These are phyloP conservation scores for Eupithecia subfuscata DNA, from an alignment of 2,888 invertebrate genomes.

Conservation along the genomic window DNA sequence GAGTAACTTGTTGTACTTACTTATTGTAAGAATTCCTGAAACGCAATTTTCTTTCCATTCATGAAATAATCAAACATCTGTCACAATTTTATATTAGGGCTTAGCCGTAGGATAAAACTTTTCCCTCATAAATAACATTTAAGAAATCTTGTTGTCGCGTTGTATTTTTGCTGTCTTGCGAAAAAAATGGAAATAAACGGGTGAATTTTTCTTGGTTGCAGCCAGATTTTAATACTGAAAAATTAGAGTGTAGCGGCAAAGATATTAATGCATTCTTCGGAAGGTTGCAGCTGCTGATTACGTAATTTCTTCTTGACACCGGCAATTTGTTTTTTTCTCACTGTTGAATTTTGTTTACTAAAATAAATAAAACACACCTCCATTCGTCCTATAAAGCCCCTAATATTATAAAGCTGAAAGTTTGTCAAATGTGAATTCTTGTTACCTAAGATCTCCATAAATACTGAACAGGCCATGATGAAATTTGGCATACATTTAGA, in stretches of 20 bases:
- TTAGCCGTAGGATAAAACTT: constrained; percentile 20
- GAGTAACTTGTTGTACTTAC: background rate
- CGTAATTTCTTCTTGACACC: constrained; percentile 35
- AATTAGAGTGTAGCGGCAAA: constrained; percentile 56
- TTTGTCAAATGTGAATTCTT: too few species aligned
- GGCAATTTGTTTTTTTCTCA: constrained; percentile 29
- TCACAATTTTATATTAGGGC: constrained; percentile 16
- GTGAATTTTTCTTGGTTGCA: constrained; percentile 56
- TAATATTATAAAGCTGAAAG: too few species aligned
- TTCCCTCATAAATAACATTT: constrained; percentile 31
- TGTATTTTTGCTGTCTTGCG: constrained; percentile 26
- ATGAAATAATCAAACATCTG: constrained; percentile 9
- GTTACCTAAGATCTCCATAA: too few species aligned
- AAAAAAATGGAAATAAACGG: constrained; percentile 39
- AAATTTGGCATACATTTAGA: too few species aligned
- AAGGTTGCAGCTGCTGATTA: constrained; percentile 42
- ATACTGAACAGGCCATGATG: too few species aligned
- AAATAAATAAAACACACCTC: too few species aligned
- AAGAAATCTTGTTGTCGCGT: constrained; percentile 31
- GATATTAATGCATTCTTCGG: constrained; percentile 56
- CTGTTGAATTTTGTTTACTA: background rate
- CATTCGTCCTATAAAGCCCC: too few species aligned
- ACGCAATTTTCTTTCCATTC: background rate
- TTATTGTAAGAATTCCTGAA: background rate
- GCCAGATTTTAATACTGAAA: constrained; percentile 59